Evolutionary conservation across 2,113 vertebrate species (phyloP), one percentile per base, ranked within the genome.

Genomic region (Paedocypris sp.): DNA sequence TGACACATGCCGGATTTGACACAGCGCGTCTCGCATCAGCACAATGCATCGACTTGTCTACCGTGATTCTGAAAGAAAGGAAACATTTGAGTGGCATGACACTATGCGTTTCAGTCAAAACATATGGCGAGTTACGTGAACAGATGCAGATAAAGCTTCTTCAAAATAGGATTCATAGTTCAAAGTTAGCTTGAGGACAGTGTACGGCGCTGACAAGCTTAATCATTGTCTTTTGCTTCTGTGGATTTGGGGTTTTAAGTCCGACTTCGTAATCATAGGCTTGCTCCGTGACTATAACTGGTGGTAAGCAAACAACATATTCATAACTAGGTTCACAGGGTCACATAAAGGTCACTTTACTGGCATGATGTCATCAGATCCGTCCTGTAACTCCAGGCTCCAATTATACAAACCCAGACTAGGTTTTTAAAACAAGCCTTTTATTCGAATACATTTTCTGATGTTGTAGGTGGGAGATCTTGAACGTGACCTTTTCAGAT

Each of bases 121-220:
- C 32, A 52, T 5, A 38, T 10, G 6, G 9, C 10, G 13, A 29
- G 23, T 41, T 25, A 16, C 29, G 16, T 9, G 9, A 11, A 31
- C 25, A 43, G 38, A 57, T 57, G 38, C 20, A 28, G 23, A 29
- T 57, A 42, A 57, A 31, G 23, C 25, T 42, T 19, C 41, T 31
- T 9, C 25, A 56, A 41, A 56, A 25, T 11, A 54, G 35, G 38
- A 57, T 42, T 57, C 53, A 12, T 57, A 19, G 53, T 57, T 57
- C 16, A 29, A 29, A 42, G 52, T 28, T 56, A 42, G 53, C 38
- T 31, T 42, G 53, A 31, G 36, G 53, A 42, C 31, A 42, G 53
- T 43, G 53, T 15, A n/a, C 38, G 0, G 15, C 29, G 25, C 38
- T 31, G 53, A 57, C 23, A 31, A 29, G 38, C 25, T 42, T 57